Percentiles rank a stretch among this genome's conserved stretches.
phyloP scores from a whole-genome alignment of 2,888 invertebrate species.

The Cancer borealis region DNA sequence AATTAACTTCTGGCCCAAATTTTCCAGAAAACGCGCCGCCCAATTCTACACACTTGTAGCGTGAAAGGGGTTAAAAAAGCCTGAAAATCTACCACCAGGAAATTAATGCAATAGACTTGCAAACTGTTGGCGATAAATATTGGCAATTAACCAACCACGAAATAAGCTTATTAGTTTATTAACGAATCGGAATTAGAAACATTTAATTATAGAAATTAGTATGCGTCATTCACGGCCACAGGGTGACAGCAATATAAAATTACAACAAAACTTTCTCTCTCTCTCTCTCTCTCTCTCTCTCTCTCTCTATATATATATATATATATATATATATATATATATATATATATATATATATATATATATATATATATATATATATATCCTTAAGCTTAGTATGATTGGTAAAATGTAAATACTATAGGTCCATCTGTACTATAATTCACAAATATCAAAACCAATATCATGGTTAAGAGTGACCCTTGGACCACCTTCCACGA shows the following conservation, averaged over 20 bases:
- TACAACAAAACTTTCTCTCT: background rate
- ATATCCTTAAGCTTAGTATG: no score
- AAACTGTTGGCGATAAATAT: constrained; percentile 14
- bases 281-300: background rate
- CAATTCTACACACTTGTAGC: background rate
- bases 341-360: no score
- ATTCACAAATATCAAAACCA: no score
- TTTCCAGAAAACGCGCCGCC: no score
- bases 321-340: no score
- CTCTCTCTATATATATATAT: background rate
- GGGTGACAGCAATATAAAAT: background rate
- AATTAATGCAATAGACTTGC: constrained; percentile 9
- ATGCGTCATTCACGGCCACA: constrained; percentile 28
- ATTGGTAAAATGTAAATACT: no score
- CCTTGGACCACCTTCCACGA: no score
- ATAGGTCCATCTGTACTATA: no score
- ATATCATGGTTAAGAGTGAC: no score
- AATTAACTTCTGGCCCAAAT: no score
- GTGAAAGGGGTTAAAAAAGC: background rate
- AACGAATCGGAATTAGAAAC: constrained; percentile 33
- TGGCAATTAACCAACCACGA: constrained; percentile 37
- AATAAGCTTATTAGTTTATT: constrained; percentile 34
- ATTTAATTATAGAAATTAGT: constrained; percentile 14
- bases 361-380: no score
- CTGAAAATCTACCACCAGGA: background rate